Conservation (phyloP, 2,888 invertebrate species). For the Cheilosia grossa region DNA sequence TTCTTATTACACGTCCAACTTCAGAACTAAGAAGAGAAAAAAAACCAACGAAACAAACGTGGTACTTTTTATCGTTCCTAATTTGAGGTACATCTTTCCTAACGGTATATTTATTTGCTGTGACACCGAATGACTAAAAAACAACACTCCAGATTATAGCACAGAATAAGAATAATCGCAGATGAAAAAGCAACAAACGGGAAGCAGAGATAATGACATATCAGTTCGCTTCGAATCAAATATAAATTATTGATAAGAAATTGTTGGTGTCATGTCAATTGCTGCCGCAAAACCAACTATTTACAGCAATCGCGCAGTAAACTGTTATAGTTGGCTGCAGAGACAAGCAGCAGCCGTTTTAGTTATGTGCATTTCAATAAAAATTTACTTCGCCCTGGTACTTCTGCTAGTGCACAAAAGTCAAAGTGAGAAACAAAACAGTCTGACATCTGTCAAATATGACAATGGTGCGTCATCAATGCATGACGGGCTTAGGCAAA, state of each 20-base stretch:
- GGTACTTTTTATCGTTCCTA: too few relatives aligned
- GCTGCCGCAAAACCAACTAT: constrained; percentile 40
- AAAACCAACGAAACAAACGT: too few relatives aligned
- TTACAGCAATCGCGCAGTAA: constrained; percentile 55
- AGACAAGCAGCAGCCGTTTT: constrained; percentile 21
- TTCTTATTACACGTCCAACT: too few relatives aligned
- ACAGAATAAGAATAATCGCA: constrained; percentile 8
- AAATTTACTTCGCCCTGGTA: constrained; percentile 31
- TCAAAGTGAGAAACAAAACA: constrained; percentile 9
- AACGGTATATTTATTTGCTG: too few relatives aligned
- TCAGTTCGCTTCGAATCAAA: constrained; percentile 54
- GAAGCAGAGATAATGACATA: constrained; percentile 57
- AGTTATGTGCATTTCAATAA: constrained; percentile 38
- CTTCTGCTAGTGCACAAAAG: constrained; percentile 18
- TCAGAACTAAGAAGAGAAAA: too few relatives aligned
- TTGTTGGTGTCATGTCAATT: constrained; percentile 4
- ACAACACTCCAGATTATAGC: constrained; percentile 37
- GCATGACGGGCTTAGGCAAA: constrained; percentile 15
- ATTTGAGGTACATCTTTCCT: too few relatives aligned
- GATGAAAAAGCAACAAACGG: background rate
- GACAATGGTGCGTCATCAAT: background rate
- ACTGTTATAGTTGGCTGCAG: constrained; percentile 44
- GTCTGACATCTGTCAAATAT: constrained; percentile 6
- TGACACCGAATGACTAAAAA: too few relatives aligned
- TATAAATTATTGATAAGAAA: constrained; percentile 51